These are phyloP conservation scores for Spatula versicolor DNA, from an alignment of 2,797 vertebrate genomes.

Conservation along the genomic window DNA sequence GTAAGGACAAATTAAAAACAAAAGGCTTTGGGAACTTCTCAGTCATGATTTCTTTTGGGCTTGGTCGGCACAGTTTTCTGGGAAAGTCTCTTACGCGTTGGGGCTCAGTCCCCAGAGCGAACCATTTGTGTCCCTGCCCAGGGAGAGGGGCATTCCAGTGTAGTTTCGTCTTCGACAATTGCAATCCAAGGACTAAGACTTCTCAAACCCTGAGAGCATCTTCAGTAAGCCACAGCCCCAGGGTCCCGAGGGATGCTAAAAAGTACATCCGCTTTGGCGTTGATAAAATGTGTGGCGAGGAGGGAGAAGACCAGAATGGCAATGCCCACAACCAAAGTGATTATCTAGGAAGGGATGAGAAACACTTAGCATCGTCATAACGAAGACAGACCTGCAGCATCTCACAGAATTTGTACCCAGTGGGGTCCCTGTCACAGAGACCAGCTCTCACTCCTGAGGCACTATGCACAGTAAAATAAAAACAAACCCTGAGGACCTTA, in stretches of 20 bases:
- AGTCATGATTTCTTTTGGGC: neutral
- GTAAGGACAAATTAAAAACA: neutral
- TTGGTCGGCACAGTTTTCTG: neutral
- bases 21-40: neutral
- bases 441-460: rapidly evolving
- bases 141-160: constrained; percentile 59
- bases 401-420: neutral
- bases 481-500: neutral
- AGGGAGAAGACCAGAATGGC: constrained; percentile 85
- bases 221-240: constrained; percentile 87
- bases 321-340: constrained; percentile 88
- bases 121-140: neutral
- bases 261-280: constrained; percentile 90
- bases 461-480: rapidly evolving
- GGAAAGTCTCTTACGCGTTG: neutral
- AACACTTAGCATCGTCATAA: neutral
- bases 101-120: neutral
- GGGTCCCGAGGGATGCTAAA: constrained; percentile 85
- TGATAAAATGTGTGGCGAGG: constrained; percentile 87
- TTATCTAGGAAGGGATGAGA: constrained; percentile 75
- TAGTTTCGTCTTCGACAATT: constrained; percentile 7
- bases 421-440: neutral
- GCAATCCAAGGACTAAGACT: neutral
- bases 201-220: neutral
- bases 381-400: neutral